Percentiles rank a stretch among this genome's conserved stretches.
phyloP scores from a whole-genome alignment of 1,140 invertebrate genomes.

The Radopholus similis region DNA sequence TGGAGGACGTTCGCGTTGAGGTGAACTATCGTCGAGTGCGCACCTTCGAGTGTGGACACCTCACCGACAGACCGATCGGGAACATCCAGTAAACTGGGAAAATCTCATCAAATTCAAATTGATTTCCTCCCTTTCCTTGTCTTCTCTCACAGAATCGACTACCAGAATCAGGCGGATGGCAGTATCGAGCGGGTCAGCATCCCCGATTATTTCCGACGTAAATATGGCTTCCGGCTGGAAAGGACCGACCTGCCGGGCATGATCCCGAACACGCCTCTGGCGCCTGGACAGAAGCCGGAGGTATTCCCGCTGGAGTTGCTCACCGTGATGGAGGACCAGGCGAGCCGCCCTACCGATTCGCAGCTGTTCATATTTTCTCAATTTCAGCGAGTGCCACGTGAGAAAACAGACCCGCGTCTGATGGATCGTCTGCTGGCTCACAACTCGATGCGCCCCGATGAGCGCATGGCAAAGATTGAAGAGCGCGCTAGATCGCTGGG shows the following conservation, averaged over 20 bases:
- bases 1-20: slow-evolving; percentile 26
- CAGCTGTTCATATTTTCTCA: not conserved
- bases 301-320: slow-evolving; percentile 29
- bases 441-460: slow-evolving; percentile 9
- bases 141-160: not conserved
- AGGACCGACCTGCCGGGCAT: slow-evolving; percentile 24
- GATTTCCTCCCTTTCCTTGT: too few species aligned
- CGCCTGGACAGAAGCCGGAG: slow-evolving; percentile 8
- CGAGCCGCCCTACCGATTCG: not conserved
- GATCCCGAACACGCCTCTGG: slow-evolving; percentile 10
- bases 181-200: slow-evolving; percentile 2
- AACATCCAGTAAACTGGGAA: not conserved
- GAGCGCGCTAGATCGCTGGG: not conserved
- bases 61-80: slow-evolving; percentile 27
- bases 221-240: not conserved
- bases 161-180: slow-evolving; percentile 4
- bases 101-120: too few species aligned
- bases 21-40: slow-evolving; percentile 20
- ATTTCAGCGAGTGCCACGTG: slow-evolving; percentile 25
- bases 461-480: not conserved
- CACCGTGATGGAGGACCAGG: slow-evolving; percentile 16
- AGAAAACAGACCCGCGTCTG: slow-evolving; percentile 21
- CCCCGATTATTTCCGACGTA: slow-evolving; percentile 1
- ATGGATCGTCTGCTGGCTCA: slow-evolving; percentile 11
- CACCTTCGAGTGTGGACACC: slow-evolving; percentile 21